Base-by-base conservation (phyloP, 30 jellyfish, hydroid and myxozoan species). In the Chrysaora quinquecirrha region DNA sequence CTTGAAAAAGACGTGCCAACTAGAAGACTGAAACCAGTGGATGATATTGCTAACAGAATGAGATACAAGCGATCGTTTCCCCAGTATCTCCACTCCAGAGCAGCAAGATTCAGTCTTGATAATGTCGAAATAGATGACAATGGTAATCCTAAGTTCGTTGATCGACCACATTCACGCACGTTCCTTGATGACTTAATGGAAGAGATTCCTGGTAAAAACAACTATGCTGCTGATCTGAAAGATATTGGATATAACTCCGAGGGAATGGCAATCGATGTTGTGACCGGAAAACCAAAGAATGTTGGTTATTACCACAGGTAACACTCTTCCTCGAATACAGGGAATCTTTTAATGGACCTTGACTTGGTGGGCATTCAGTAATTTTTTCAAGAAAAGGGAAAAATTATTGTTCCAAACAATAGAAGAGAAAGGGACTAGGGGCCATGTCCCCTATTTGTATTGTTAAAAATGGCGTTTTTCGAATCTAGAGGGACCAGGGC, bases 201-300 rank as follows among this genome's bases (percentile, higher is more conserved):
- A 63, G 94, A 94, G 71, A 65, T 94, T n/a, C 99, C 97, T 18
- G 99, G 99, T 27, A 87, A 87, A 71, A 88, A 87, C 78, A 94
- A 94, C 80, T 94, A 87, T 34, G 80, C 54, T 0, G 98, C 95
- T 1, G 54, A 85, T 30, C 75, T 91, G 30, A 47, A 52, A n/a
- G 96, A 74, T 30, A 56, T 58, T 20, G 96, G 96, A 1, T 78
- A 85, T 34, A 90, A 85, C 62, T 87, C 87, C 62, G 93, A 78
- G 24, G 98, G 79, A 18, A 64, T 83, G 6, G 89, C 95, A 14
- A 81, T 84, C 3, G 87, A 64, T 28, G 61, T 19, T 48, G 74
- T 32, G 11, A 75, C 75, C 11, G 84, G 85, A 25, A 64, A 85
- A 48, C 29, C 31, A 24, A 65, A 82, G 75, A 74, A 91, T 32